Evolutionary conservation across 1,140 invertebrate species (phyloP), one percentile per base, ranked within the genome.

Genomic region (Thereuonema tuberculata): DNA sequence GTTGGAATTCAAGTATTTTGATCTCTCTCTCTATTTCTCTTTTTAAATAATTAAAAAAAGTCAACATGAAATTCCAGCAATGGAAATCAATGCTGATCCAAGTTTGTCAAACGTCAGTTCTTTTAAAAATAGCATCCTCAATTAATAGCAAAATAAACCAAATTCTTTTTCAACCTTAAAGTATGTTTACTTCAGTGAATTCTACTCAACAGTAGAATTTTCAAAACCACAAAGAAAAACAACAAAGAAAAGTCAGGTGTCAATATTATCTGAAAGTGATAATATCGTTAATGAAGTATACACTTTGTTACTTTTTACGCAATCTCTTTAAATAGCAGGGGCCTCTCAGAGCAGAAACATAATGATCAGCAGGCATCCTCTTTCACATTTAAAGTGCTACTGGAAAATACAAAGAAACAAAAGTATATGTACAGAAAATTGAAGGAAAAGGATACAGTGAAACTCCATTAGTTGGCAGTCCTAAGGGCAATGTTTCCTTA

Each of bases 111-210:
- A 27, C 2, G 14, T 27, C 5, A n/a, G 25, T 55, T 55, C 21
- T 50, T 62, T 63, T 63, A 63, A 63, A 63, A 63, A 63, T 65
- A 63, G 54, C 57, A 50, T 58, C 50, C 59, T 50, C 23, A 55
- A 29, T 58, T 48, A 61, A 57, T 65, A 65, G 46, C 63, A 63
- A 65, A 65, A 65, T 65, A 65, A 65, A 65, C 58, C 59, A 59
- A 61, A 62, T 60, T 59, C 60, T n/a, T 61, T 63, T 60, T 28
- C 58, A 64, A 61, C 59, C 59, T 50, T 62, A 47, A 37, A 57
- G 56, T 52, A 43, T 58, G 59, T 59, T 27, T 25, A 21, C 56
- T 26, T 49, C 24, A 37, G 21, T 50, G 21, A 50, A 50, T 5
- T 50, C 48, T 50, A 50, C 48, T 24, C 5, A 50, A 50, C 48